Percentiles rank a stretch among this genome's conserved stretches.
phyloP scores from a whole-genome alignment of 2,888 invertebrate species.

The Pammene fasciana region DNA sequence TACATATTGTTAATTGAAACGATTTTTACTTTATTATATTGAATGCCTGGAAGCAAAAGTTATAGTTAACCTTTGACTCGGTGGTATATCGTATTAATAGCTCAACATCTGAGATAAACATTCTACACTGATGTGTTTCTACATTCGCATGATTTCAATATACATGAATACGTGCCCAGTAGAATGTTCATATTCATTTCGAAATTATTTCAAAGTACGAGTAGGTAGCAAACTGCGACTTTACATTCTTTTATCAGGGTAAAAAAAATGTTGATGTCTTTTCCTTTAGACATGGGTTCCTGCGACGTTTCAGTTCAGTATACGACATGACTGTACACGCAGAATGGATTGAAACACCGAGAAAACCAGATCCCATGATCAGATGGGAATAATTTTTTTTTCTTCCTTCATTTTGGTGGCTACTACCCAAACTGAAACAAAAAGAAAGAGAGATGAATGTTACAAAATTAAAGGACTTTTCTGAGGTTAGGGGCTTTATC shows the following conservation, averaged over 20 bases:
- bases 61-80: constrained; percentile 53
- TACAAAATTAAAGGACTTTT: no score
- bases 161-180: constrained; percentile 6
- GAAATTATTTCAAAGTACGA: not conserved
- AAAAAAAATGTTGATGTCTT: not conserved
- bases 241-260: no score
- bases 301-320: no score
- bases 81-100: constrained; percentile 29
- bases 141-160: constrained; percentile 13
- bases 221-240: no score
- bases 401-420: no score
- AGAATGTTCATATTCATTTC: not conserved
- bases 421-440: no score
- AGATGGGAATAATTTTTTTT: no score
- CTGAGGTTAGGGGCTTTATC: no score
- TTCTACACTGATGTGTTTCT: constrained; percentile 15
- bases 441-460: no score
- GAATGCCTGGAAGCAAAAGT: constrained; percentile 2
- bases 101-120: constrained; percentile 28
- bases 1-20: not conserved
- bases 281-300: not conserved
- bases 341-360: no score
- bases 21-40: constrained; percentile 7
- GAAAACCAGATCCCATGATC: no score
- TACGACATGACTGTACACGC: no score